These are phyloP conservation scores for Listronotus oregonensis DNA, from an alignment of 1,140 invertebrate genomes.

Conservation along the genomic window DNA sequence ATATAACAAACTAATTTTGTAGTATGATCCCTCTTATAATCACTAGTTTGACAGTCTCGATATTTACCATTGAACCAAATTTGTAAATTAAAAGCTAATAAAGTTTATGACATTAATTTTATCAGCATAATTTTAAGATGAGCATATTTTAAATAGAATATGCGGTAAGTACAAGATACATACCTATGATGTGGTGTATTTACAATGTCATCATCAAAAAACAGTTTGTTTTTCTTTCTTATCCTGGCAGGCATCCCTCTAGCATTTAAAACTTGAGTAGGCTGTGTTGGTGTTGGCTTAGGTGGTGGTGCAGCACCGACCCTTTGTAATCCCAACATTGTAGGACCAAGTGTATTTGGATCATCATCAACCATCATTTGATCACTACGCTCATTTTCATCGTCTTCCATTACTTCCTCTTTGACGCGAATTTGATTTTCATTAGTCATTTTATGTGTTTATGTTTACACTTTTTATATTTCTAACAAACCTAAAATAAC, in stretches of 20 bases:
- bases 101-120: no score
- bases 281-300: slow-evolving; percentile 70
- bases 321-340: slow-evolving; percentile 76
- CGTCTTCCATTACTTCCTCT: slow-evolving; percentile 58
- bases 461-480: slow-evolving; percentile 12
- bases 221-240: slow-evolving; percentile 86
- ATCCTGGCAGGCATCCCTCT: slow-evolving; percentile 88
- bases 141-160: no score
- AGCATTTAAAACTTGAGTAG: slow-evolving; percentile 77
- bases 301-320: slow-evolving; percentile 75
- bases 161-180: background rate
- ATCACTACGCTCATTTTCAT: slow-evolving; percentile 54
- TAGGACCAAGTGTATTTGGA: slow-evolving; percentile 71
- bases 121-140: no score
- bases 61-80: no score
- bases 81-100: no score
- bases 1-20: no score
- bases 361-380: slow-evolving; percentile 67
- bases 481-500: slow-evolving; percentile 22
- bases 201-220: slow-evolving; percentile 90
- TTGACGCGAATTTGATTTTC: slow-evolving; percentile 59
- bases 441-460: slow-evolving; percentile 53
- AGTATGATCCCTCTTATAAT: no score
- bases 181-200: slow-evolving; percentile 71
- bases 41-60: no score